These are phyloP conservation scores for Dicerorhinus sumatrensis DNA, from an alignment of 2,113 vertebrate species.

Conservation along the genomic window DNA sequence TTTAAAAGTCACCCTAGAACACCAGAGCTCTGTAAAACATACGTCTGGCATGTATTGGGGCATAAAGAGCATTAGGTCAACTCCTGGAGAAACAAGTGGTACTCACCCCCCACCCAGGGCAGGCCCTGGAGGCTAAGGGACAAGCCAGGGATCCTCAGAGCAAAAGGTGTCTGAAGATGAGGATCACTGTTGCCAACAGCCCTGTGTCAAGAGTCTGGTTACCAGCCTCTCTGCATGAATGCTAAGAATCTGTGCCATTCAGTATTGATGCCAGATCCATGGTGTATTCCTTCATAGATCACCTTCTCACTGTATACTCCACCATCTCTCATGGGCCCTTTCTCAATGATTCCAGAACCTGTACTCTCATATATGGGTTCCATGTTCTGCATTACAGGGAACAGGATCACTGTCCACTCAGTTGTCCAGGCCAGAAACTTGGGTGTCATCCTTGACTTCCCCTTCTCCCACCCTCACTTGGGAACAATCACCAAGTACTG, in stretches of 20 bases:
- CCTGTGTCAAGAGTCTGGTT: background rate
- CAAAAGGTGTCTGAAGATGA: background rate
- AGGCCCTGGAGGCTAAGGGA: background rate
- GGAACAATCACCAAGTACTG: background rate
- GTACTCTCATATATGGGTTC: background rate
- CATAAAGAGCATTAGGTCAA: background rate
- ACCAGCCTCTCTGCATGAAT: background rate
- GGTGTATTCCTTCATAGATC: background rate
- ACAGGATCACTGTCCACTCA: background rate
- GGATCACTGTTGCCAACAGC: background rate
- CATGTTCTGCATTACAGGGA: background rate
- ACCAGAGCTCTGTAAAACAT: background rate
- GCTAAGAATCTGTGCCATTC: background rate
- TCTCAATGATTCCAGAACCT: background rate
- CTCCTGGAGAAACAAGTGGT: background rate
- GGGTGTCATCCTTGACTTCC: background rate
- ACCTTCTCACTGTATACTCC: background rate
- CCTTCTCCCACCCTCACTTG: too few species aligned
- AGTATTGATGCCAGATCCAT: rapidly evolving
- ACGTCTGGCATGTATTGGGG: background rate
- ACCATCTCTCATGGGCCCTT: background rate
- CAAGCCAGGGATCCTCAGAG: background rate
- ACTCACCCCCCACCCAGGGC: background rate
- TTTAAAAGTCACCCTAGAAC: background rate
- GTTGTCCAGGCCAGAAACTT: background rate